Evolutionary conservation across 2,888 invertebrate species (phyloP).

Genomic region (Drosophila merina): DNA sequence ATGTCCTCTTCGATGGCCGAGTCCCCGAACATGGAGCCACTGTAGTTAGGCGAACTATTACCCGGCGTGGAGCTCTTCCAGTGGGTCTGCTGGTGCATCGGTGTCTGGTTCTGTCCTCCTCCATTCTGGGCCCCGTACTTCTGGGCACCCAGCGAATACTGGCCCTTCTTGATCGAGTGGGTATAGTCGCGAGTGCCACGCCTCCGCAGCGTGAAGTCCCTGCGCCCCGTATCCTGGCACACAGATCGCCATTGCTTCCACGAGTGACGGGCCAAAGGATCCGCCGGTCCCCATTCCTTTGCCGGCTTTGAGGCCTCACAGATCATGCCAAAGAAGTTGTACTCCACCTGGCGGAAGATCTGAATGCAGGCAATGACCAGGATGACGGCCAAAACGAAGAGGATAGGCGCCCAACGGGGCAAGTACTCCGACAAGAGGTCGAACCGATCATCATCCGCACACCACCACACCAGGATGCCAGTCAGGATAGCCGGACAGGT

Average conservation of each 20-base stretch:
- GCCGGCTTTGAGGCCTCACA: conserved; percentile 84
- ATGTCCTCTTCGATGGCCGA: conserved; percentile 84
- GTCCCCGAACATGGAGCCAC: conserved; percentile 84
- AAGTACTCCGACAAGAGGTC: conserved; percentile 79
- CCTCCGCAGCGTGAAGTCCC: conserved; percentile 83
- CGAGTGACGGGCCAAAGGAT: conserved; percentile 83
- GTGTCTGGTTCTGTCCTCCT: conserved; percentile 46
- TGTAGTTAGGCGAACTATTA: conserved; percentile 84
- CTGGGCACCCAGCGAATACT: conserved; percentile 80
- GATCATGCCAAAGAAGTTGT: conserved; percentile 84
- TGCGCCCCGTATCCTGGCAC: conserved; percentile 83
- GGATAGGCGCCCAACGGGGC: conserved; percentile 83
- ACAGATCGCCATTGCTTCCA: conserved; percentile 84
- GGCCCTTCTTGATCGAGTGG: conserved; percentile 84
- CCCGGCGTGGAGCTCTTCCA: conserved; percentile 84
- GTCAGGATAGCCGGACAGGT: conserved; percentile 82
- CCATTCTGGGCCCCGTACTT: conserved; percentile 65
- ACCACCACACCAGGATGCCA: conserved; percentile 84
- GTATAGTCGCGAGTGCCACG: conserved; percentile 84
- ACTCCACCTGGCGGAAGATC: conserved; percentile 84
- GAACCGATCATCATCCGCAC: conserved; percentile 81
- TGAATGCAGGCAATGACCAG: conserved; percentile 82
- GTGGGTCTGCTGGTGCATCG: conserved; percentile 64
- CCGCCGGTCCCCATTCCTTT: conserved; percentile 84
- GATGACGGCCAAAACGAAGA: conserved; percentile 80